Evolutionary conservation across 2,888 invertebrate species (phyloP).

Genomic region (Pelosia muscerda): DNA sequence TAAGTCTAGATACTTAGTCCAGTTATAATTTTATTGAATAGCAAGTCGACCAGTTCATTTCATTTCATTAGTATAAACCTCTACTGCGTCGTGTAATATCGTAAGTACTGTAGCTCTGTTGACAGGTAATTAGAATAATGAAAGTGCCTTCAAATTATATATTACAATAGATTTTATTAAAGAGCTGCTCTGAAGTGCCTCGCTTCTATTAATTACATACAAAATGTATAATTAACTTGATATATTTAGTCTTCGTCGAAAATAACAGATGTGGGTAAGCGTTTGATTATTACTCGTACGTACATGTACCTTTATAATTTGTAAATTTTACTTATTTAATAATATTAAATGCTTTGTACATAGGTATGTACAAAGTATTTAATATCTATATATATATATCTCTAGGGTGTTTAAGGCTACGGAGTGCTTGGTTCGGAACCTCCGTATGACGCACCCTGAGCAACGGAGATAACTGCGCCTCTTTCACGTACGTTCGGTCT

Average conservation of each 20-base stretch:
- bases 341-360: too few relatives aligned
- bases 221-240: slow-evolving; percentile 41
- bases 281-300: not conserved
- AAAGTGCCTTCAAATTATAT: slow-evolving; percentile 53
- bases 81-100: not conserved
- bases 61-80: not conserved
- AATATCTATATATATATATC: too few relatives aligned
- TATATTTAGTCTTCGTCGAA: slow-evolving; percentile 35
- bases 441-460: too few relatives aligned
- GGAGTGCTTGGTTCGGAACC: too few relatives aligned
- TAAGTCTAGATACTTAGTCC: too few relatives aligned
- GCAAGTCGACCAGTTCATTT: too few relatives aligned
- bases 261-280: not conserved
- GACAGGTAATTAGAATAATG: slow-evolving; percentile 54
- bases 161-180: slow-evolving; percentile 52
- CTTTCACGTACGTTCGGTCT: too few relatives aligned
- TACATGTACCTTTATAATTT: not conserved
- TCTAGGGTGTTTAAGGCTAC: too few relatives aligned
- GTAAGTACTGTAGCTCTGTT: slow-evolving; percentile 38
- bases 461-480: too few relatives aligned
- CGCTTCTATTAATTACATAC: slow-evolving; percentile 45
- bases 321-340: too few relatives aligned
- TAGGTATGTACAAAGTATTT: too few relatives aligned
- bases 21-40: too few relatives aligned
- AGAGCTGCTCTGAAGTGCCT: slow-evolving; percentile 43